Base-by-base conservation (phyloP, 92 coral and sea anemone species). In the Metridium senile region DNA sequence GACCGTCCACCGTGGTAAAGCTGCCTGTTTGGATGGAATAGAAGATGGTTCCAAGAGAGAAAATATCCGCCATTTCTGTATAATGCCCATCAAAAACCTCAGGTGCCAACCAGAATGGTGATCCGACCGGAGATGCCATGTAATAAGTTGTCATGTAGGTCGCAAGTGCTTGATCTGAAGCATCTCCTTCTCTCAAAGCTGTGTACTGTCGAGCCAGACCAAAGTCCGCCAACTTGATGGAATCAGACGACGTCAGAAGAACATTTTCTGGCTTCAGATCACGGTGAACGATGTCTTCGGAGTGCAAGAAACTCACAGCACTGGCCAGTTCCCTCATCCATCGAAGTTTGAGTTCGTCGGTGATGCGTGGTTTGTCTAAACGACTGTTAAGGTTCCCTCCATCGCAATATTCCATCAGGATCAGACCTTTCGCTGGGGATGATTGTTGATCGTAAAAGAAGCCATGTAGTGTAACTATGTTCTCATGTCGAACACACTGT, bases 251-350 rank as follows among this genome's bases (percentile, higher is more conserved):
- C 0, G 86, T 74, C 59, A 91, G 64, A 4, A 93, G 94, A 20
- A 93, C 81, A 58, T 89, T 91, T 25, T 91, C 93, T 9, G 97
- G 81, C 58, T 91, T 91, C 72, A 91, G 67, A 61, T 91, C 97
- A 19, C 97, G 90, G 62, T 93, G 93, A 47, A 89, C 87, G 58
- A 88, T 82, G 4, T 33, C 28, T 16, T 51, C 28, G 0, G 86
- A 82, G 53, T 78, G 93, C 25, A 90, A 74, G 49, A 86, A 83
- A 47, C 81, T 51, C 13, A 72, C 71, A 10, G 89, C 93, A 19
- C 80, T 79, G 21, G 93, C 66, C 34, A 88, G 33, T 58, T 93
- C 95, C 4, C 62, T 52, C 76, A 93, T 93, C 98, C 98, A 93
- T 33, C 57, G 74, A 29, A 87, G 58, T 28, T 89, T 79, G 19